These are phyloP conservation scores for Empidonax alnorum DNA, from an alignment of 2,113 vertebrate species.

Conservation along the genomic window DNA sequence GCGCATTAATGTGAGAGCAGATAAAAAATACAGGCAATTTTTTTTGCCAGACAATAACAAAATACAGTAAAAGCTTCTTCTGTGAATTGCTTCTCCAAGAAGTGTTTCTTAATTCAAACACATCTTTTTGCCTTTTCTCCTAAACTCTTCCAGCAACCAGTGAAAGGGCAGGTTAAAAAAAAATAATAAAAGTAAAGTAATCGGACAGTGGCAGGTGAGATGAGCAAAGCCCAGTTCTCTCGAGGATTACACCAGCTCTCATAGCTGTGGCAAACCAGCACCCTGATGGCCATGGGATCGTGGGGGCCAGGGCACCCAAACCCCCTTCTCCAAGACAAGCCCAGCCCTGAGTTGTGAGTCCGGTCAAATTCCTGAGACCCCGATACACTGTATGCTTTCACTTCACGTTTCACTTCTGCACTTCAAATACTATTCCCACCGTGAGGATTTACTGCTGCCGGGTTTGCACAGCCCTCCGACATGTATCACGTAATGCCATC, in stretches of 20 bases:
- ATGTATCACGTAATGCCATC: not conserved
- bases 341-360: not conserved
- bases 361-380: not conserved
- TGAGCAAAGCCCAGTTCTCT: not conserved
- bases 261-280: too few relatives aligned
- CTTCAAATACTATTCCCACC: not conserved
- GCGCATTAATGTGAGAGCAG: not conserved
- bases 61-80: not conserved
- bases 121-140: not conserved
- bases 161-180: not conserved
- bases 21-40: not conserved
- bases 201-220: not conserved
- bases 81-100: not conserved
- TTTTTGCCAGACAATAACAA: not conserved
- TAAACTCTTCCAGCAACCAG: not conserved
- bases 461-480: not conserved
- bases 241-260: not conserved
- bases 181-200: rapidly evolving
- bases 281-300: rapidly evolving
- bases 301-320: not conserved
- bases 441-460: not conserved
- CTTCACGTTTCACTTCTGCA: not conserved
- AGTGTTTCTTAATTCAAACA: not conserved
- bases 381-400: rapidly evolving
- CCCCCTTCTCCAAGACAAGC: not conserved